Base-by-base conservation (phyloP, 2,888 invertebrate genomes). In the Hirtodrosophila confusa region DNA sequence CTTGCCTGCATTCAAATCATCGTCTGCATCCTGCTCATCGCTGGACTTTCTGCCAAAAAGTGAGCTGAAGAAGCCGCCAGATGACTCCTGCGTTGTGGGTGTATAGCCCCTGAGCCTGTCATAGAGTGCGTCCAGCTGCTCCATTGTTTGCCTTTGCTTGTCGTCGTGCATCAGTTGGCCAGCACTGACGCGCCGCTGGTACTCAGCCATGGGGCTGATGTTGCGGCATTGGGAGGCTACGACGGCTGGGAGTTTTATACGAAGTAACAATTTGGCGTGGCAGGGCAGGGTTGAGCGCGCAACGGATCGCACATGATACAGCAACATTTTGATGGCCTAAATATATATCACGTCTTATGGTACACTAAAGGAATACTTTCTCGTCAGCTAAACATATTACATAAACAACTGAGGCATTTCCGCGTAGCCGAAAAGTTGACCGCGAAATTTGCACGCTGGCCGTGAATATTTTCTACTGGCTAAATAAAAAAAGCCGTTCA, bases 121-220 rank as follows among this genome's bases (percentile, higher is more conserved):
- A 96, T 63, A 92, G 86, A 83, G 93, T 31, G 92, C 91, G 88
- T 98, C 95, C 55, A 98, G 92, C 24, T 93, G 92, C 71, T 94
- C 90, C 29, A 95, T 93, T 10, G 98, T 94, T 85, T 92, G 93
- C 68, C 93, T 92, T 89, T 98, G 98, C 86, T 95, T 94, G 17
- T 93, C 91, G 92, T 98, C 98, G 53, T 93, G 92, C 74, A 92
- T 90, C 56, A 96, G 87, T 83, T 93, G 92, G 5, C 94, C 94
- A 49, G 91, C 91, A 37, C 92, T 89, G 31, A 96, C 93, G 91
- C 93, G 95, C 49, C 93, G 89, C 27, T 93, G 90, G 72, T 95
- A 93, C 33, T 93, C 83, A 55, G 92, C 87, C 86, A 93, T 87
- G n/a, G 95, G 95, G 33, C 79, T 78, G 4, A 71, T 50, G 43